phyloP scores from a whole-genome alignment of 2,113 vertebrate genomes.

The Thryonomys swinderianus region DNA sequence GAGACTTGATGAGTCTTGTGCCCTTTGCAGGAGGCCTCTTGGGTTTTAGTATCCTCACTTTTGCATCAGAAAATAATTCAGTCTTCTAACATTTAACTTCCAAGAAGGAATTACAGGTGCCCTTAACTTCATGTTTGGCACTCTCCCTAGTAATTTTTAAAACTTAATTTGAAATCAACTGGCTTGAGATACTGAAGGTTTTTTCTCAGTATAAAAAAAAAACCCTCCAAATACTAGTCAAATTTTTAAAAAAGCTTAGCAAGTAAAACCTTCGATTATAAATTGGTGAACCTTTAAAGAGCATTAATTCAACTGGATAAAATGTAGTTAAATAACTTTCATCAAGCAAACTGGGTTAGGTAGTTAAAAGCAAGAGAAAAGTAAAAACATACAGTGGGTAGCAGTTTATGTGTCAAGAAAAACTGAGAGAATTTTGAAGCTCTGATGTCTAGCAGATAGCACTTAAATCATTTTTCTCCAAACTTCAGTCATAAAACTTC shows the following conservation, averaged over 20 bases:
- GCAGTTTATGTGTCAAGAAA: slow-evolving; percentile 98
- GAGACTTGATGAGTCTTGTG: not conserved
- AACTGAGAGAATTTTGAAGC: slow-evolving; percentile 97
- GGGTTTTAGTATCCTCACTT: not conserved
- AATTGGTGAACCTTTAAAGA: slow-evolving; percentile 85
- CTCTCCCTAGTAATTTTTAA: slow-evolving; percentile 2
- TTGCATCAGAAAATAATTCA: not conserved
- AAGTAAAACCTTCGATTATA: slow-evolving; percentile 80
- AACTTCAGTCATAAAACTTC: slow-evolving; percentile 99
- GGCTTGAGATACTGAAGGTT: not conserved
- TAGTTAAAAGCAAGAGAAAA: slow-evolving; percentile 91
- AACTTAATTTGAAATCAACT: slow-evolving; percentile 72
- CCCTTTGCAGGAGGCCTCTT: not conserved
- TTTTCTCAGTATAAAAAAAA: slow-evolving; percentile 27
- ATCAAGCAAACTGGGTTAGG: slow-evolving; percentile 88
- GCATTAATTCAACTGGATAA: slow-evolving; percentile 89
- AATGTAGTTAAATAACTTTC: slow-evolving; percentile 88
- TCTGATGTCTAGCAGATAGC: slow-evolving; percentile 99
- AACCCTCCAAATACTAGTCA: slow-evolving; percentile 7
- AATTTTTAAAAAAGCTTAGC: not conserved
- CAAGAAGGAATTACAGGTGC: not conserved
- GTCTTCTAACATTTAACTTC: slow-evolving; percentile 45
- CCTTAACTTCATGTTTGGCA: not conserved
- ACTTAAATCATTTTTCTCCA: slow-evolving; percentile 99
- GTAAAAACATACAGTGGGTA: slow-evolving; percentile 92